Percentiles rank a stretch among this genome's conserved stretches.
phyloP scores from a whole-genome alignment of 1,140 invertebrate genomes.

The Cataglyphis hispanica region DNA sequence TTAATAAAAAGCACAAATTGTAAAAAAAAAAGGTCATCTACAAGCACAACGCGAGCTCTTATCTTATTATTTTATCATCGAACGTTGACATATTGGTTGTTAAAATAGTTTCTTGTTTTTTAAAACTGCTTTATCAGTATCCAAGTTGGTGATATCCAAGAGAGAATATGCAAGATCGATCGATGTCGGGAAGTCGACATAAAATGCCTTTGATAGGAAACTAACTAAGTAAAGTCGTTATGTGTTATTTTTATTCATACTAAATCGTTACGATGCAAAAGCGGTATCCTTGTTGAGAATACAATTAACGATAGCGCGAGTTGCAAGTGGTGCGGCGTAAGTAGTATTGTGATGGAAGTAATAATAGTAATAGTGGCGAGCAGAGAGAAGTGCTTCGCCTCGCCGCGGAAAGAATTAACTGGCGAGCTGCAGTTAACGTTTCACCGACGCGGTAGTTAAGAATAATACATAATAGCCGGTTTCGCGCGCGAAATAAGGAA shows the following conservation, averaged over 20 bases:
- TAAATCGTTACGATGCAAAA: neutral
- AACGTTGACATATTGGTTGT: neutral
- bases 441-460: conserved; percentile 20
- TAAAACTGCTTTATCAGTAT: too few relatives aligned
- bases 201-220: conserved; percentile 18
- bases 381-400: conserved; percentile 37
- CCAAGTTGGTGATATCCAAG: neutral
- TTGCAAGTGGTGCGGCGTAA: conserved; percentile 15
- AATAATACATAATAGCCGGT: conserved; percentile 38
- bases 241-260: conserved; percentile 42
- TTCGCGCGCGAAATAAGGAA: conserved; percentile 14
- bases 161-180: conserved; percentile 9
- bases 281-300: conserved; percentile 15
- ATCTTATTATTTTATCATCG: neutral
- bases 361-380: neutral
- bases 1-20: neutral
- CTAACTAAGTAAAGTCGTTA: conserved; percentile 28
- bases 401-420: conserved; percentile 37
- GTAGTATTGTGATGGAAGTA: neutral
- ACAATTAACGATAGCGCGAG: conserved; percentile 42
- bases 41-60: too few relatives aligned
- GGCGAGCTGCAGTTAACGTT: conserved; percentile 40
- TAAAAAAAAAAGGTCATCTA: too few relatives aligned
- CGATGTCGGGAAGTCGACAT: neutral
- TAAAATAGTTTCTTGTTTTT: neutral